A percentile compares a stretch with the other conserved stretches of the same genome.
Conservation (phyloP, 1,140 invertebrate species). For the Calliphora vicina region DNA sequence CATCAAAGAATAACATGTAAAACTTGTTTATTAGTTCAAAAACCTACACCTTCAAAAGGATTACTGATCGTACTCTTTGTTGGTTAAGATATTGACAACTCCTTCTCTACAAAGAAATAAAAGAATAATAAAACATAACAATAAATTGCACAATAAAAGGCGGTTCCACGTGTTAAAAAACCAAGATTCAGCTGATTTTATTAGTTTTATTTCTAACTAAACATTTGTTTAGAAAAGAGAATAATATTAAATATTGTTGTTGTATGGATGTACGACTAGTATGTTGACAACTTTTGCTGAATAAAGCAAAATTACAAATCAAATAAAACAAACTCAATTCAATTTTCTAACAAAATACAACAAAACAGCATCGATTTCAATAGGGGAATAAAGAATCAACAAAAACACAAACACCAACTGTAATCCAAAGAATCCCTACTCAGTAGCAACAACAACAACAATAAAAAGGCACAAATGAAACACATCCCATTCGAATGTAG, state of each 20-base stretch:
- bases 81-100: too few species aligned
- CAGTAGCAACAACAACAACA: not conserved
- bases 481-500: too few species aligned
- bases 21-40: too few species aligned
- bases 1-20: too few species aligned
- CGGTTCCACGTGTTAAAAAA: not conserved
- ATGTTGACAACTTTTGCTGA: not conserved
- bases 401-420: not conserved
- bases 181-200: conserved; percentile 1
- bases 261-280: too few species aligned
- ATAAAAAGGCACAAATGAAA: not conserved
- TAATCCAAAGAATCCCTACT: not conserved
- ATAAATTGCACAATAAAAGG: not conserved
- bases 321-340: conserved; percentile 17
- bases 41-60: too few species aligned
- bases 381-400: not conserved
- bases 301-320: conserved; percentile 23
- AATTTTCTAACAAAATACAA: not conserved
- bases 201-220: not conserved
- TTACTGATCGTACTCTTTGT: too few species aligned
- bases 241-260: not conserved
- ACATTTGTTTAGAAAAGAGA: not conserved
- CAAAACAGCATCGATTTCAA: not conserved
- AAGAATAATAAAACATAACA: not conserved
- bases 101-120: too few species aligned